phyloP scores from a whole-genome alignment of 1,140 invertebrate species.

The Agraylea sexmaculata region DNA sequence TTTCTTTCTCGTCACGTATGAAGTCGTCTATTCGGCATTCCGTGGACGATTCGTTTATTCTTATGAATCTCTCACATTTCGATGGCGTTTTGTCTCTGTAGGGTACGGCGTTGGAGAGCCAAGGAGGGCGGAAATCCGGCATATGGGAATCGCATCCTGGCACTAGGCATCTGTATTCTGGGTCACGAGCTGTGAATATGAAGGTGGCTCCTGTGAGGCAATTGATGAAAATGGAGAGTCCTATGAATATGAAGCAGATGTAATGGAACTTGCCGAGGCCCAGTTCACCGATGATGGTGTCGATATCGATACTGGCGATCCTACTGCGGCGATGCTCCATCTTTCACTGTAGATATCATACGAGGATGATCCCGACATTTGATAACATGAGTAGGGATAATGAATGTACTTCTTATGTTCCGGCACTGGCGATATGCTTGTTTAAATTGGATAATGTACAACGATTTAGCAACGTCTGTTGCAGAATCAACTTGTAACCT shows the following conservation, averaged over 20 bases:
- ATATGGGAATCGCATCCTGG: constrained; percentile 36
- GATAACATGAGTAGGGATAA: too few relatives aligned
- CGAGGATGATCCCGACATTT: too few relatives aligned
- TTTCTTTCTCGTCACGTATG: constrained; percentile 23
- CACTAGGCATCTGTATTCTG: constrained; percentile 44
- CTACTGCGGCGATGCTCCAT: too few relatives aligned
- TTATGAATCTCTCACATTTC: constrained; percentile 36
- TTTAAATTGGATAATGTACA: too few relatives aligned
- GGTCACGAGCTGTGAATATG: constrained; percentile 41
- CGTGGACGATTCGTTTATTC: constrained; percentile 15
- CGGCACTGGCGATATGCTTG: too few relatives aligned
- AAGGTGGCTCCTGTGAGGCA: constrained; percentile 40
- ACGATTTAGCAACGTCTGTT: too few relatives aligned
- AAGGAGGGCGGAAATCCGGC: constrained; percentile 28
- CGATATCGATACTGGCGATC: constrained; percentile 16
- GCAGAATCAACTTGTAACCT: too few relatives aligned
- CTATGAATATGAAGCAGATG: constrained; percentile 37
- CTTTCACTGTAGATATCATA: too few relatives aligned
- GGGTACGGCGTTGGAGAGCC: constrained; percentile 37
- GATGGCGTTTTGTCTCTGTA: constrained; percentile 27
- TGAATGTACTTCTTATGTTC: too few relatives aligned
- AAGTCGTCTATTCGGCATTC: constrained; percentile 29
- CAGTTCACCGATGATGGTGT: constrained; percentile 16
- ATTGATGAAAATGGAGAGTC: constrained; percentile 39
- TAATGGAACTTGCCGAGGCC: constrained; percentile 43